Evolutionary conservation across 2,797 vertebrate genomes (phyloP).

Genomic region (Eospalax fontanierii): DNA sequence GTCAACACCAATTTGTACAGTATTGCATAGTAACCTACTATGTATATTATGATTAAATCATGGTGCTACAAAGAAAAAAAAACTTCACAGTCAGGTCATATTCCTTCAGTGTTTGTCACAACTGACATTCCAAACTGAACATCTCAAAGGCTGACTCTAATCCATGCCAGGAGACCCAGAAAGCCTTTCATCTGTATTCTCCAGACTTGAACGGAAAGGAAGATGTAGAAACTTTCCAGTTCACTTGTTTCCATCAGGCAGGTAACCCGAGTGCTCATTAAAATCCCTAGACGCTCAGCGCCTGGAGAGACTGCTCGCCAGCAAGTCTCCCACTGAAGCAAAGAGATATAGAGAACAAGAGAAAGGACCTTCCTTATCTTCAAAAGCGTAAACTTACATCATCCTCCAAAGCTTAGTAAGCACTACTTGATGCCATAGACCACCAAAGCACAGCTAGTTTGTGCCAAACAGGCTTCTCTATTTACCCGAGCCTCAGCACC

Average conservation of each 20-base stretch:
- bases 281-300: conserved; percentile 18
- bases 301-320: neutral
- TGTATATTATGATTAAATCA: neutral
- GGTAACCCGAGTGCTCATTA: neutral
- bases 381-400: neutral
- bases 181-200: conserved; percentile 69
- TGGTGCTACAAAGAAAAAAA: neutral
- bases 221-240: neutral
- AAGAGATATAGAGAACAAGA: neutral
- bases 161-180: conserved; percentile 64
- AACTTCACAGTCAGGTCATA: neutral
- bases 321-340: conserved; percentile 12
- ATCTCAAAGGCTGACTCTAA: conserved; percentile 81
- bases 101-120: neutral
- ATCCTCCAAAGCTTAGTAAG: conserved; percentile 35
- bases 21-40: neutral
- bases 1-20: neutral
- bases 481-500: neutral
- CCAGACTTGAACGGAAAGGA: neutral
- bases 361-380: neutral
- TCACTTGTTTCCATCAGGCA: conserved; percentile 31
- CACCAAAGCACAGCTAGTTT: neutral
- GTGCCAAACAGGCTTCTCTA: neutral
- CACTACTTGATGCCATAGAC: neutral
- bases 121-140: conserved; percentile 70